phyloP scores from a whole-genome alignment of 2,797 vertebrate species.

The Etheostoma perlongum region DNA sequence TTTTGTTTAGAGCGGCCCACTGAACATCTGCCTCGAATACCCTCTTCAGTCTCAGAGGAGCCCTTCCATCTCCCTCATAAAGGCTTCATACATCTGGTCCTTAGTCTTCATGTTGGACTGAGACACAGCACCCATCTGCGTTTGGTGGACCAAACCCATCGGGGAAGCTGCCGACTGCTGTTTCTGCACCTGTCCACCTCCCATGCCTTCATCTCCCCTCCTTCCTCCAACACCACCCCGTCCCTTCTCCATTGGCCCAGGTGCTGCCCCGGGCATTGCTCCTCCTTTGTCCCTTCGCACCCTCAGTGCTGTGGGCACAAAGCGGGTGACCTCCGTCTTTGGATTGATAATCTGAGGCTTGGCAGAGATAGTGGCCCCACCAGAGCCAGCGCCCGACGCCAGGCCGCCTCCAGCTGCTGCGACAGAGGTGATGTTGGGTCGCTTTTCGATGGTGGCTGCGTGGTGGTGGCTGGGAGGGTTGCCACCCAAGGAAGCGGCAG shows the following conservation, averaged over 20 bases:
- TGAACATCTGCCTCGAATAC: neutral
- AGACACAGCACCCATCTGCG: constrained; percentile 81
- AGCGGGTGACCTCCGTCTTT: constrained; percentile 96
- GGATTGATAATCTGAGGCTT: constrained; percentile 99
- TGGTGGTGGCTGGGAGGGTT: constrained; percentile 76
- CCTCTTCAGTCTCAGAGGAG: constrained; percentile 84
- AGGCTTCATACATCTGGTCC: constrained; percentile 98
- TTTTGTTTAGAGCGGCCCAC: constrained; percentile 22
- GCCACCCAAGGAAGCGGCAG: constrained; percentile 43
- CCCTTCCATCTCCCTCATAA: constrained; percentile 99
- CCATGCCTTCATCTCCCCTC: constrained; percentile 69
- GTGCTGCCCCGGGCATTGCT: constrained; percentile 54
- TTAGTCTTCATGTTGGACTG: constrained; percentile 95
- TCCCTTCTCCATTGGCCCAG: constrained; percentile 60
- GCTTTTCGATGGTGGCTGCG: constrained; percentile 96
- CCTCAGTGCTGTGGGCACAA: constrained; percentile 94
- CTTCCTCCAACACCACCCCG: constrained; percentile 48
- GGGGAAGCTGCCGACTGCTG: constrained; percentile 75
- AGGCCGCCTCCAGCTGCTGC: constrained; percentile 58
- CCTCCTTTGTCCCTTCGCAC: constrained; percentile 91
- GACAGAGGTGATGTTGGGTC: constrained; percentile 86
- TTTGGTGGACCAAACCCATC: constrained; percentile 70
- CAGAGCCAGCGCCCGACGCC: constrained; percentile 62
- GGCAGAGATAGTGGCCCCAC: constrained; percentile 96
- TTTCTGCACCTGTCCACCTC: constrained; percentile 68